phyloP scores from a whole-genome alignment of 1,140 invertebrate species.

The Ptiloglossa arizonensis region DNA sequence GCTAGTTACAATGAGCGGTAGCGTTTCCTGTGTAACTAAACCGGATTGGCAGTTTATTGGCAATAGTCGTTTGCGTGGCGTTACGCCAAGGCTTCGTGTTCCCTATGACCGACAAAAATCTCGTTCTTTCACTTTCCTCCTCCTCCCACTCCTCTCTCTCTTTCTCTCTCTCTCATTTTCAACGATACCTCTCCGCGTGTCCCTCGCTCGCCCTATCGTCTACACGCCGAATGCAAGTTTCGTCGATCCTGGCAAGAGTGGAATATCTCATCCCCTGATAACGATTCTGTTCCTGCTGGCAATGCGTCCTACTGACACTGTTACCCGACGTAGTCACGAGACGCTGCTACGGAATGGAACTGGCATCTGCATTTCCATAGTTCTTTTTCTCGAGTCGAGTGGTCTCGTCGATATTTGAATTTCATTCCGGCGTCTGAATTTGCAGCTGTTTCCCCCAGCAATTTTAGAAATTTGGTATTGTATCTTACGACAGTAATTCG shows the following conservation, averaged over 20 bases:
- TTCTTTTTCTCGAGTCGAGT: background rate
- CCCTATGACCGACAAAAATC: constrained; percentile 63
- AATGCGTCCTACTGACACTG: constrained; percentile 41
- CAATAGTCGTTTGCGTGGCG: constrained; percentile 73
- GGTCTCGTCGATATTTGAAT: constrained; percentile 14
- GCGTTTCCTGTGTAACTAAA: constrained; percentile 67
- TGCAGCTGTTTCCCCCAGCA: constrained; percentile 10
- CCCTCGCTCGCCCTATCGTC: constrained; percentile 14
- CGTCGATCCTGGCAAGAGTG: background rate
- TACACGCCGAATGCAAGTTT: constrained; percentile 25
- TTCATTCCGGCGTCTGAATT: background rate
- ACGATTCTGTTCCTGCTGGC: constrained; percentile 16
- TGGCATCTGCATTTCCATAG: constrained; percentile 9
- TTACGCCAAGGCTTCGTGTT: constrained; percentile 63
- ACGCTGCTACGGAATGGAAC: background rate
- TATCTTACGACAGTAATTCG: background rate
- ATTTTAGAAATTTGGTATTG: constrained; percentile 13
- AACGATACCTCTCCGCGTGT: constrained; percentile 13
- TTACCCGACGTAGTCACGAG: background rate
- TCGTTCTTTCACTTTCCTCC: too few species aligned
- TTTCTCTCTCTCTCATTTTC: background rate
- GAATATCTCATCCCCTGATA: constrained; percentile 19
- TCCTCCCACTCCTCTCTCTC: too few species aligned
- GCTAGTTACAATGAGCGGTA: constrained; percentile 31
- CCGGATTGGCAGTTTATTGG: constrained; percentile 74